Conservation (phyloP, 30 jellyfish, hydroid and myxozoan species). For the Aurelia aurita region DNA sequence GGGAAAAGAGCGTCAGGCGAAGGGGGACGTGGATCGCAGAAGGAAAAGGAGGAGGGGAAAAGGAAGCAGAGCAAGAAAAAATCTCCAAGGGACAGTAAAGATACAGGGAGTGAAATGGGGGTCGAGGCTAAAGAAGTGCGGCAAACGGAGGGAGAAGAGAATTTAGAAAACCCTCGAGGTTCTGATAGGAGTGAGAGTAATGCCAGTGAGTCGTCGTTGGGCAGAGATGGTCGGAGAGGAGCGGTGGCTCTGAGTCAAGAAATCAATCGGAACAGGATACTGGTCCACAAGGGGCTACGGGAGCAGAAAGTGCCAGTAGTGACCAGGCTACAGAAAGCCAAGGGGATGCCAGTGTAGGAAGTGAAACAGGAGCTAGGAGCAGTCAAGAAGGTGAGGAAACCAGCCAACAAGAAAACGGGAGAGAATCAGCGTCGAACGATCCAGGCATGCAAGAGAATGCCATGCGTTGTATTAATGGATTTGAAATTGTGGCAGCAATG, state of each 20-base stretch:
- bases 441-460: slow-evolving; percentile 19
- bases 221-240: too few species aligned
- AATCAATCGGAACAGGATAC: too few species aligned
- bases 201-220: too few species aligned
- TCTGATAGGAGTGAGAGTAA: too few species aligned
- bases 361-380: neutral
- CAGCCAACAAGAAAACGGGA: neutral
- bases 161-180: too few species aligned
- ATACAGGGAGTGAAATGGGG: neutral
- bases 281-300: too few species aligned
- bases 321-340: too few species aligned
- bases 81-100: neutral
- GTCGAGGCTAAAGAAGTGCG: neutral
- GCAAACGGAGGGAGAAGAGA: neutral
- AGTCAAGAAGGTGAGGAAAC: neutral
- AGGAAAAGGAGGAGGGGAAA: neutral
- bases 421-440: slow-evolving; percentile 4
- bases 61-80: neutral
- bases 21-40: neutral
- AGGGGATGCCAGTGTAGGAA: neutral
- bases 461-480: slow-evolving; percentile 62
- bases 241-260: too few species aligned
- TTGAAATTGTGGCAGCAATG: slow-evolving; percentile 85
- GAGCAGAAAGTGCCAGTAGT: too few species aligned
- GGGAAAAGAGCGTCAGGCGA: neutral